Evolutionary conservation across 35 echinoderm and acorn worm genomes (phyloP), one percentile per base, ranked within the genome.

Genomic region (Hemicentrotus pulcherrimus): DNA sequence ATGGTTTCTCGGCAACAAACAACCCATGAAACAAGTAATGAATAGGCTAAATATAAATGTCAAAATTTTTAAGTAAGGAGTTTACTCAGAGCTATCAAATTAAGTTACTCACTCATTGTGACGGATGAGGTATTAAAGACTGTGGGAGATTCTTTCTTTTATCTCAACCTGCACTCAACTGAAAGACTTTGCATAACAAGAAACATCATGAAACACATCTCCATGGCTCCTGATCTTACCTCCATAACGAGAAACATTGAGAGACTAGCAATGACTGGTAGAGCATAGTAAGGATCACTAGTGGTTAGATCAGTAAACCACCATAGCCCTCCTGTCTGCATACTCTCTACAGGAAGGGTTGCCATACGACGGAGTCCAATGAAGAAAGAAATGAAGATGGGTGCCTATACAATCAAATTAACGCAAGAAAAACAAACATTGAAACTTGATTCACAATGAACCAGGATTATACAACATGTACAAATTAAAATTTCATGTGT

Each of bases 331-430:
- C 98, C 98, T 14, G 91, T 92, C 4, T 96, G 94, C 98, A 99
- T 98, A n/a, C 98, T 98, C 58, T 96, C 98, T 11, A 96, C 95
- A 22, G 98, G 97, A 32, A 99, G 92, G 31, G 91, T 95, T 22
- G 98, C 98, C 98, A 99, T 99, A 35, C 93, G 47, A 32, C 98
- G 94, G 15, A 99, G 47, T 70, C 97, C 98, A 47, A 99, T 97
- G 94, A 99, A 99, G 93, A 99, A 99, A 55, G 98, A 99, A 58
- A 98, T 98, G 47, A 99, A 99, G 41, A 99, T 94, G 14, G 98
- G 98, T 48, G 98, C 98, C 98, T 99, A 96, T 19, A 86, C 89
- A 91, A 86, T 28, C 88, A 90, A 41, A 33, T 9, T 41, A 18
- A 90, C 19, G 0, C 45, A 46, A 41, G 11, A 8, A 90, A 90